Conservation (phyloP, 2,797 vertebrate species). For the Sebastiscus tertius region DNA sequence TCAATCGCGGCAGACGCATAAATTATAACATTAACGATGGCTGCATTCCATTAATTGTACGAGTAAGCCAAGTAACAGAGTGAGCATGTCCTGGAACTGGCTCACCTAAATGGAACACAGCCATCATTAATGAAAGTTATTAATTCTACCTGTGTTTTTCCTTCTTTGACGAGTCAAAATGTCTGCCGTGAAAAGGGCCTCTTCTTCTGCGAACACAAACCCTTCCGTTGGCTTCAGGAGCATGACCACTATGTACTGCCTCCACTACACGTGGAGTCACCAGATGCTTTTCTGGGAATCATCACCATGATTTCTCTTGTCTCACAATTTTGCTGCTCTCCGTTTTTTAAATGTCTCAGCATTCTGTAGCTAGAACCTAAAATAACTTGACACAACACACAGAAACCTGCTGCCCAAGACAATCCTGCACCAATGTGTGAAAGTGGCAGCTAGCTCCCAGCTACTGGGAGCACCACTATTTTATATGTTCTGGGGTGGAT, state of each 20-base stretch:
- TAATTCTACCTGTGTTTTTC: too few species aligned
- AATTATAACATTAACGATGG: too few species aligned
- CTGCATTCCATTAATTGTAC: neutral
- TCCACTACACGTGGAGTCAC: neutral
- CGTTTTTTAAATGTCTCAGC: neutral
- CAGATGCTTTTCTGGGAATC: neutral
- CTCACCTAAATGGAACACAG: too few species aligned
- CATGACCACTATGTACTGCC: neutral
- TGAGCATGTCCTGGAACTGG: too few species aligned
- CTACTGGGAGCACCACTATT: neutral
- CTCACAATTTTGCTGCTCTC: neutral
- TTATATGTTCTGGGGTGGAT: slow-evolving; percentile 1
- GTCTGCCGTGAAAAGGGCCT: neutral
- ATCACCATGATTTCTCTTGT: neutral
- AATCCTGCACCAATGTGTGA: neutral
- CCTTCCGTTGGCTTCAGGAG: neutral
- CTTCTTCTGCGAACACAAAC: neutral
- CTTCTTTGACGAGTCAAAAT: neutral
- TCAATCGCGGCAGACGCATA: neutral
- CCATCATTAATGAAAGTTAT: too few species aligned
- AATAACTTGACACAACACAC: neutral
- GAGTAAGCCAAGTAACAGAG: neutral
- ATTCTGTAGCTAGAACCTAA: neutral
- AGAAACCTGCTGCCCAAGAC: neutral
- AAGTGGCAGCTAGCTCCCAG: slow-evolving; percentile 1